These are phyloP conservation scores for Monochamus alternatus DNA, from an alignment of 2,888 invertebrate species.

Conservation along the genomic window DNA sequence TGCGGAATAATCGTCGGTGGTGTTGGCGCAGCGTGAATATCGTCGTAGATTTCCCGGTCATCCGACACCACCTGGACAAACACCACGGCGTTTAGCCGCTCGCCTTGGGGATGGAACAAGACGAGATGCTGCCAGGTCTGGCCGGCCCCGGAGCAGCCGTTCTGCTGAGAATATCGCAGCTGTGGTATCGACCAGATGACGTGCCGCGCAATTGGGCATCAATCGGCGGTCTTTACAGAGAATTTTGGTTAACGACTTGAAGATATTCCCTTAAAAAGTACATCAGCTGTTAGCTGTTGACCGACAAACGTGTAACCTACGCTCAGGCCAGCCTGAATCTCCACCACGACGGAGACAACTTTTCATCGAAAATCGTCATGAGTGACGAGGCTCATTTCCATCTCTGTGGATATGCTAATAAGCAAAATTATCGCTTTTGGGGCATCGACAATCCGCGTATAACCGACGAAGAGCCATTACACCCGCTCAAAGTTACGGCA, in stretches of 20 bases:
- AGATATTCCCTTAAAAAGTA: constrained; percentile 46
- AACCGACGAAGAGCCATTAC: neutral
- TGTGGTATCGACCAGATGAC: constrained; percentile 45
- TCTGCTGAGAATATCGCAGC: constrained; percentile 46
- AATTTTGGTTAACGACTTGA: constrained; percentile 40
- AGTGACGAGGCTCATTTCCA: neutral
- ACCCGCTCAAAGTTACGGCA: neutral
- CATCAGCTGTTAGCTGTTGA: constrained; percentile 39
- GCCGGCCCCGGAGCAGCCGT: constrained; percentile 34
- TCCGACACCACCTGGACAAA: constrained; percentile 40
- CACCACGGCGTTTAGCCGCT: constrained; percentile 38
- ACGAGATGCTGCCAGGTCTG: constrained; percentile 30
- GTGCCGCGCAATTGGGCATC: constrained; percentile 40
- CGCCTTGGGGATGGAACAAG: constrained; percentile 31
- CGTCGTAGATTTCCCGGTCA: constrained; percentile 42
- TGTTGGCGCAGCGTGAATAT: constrained; percentile 47
- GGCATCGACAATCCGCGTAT: neutral
- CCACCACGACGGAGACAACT: neutral
- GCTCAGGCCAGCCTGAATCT: neutral
- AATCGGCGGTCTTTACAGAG: constrained; percentile 4
- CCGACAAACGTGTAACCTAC: constrained; percentile 22
- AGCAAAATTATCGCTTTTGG: neutral
- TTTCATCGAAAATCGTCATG: neutral
- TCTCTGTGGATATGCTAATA: neutral
- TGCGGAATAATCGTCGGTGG: constrained; percentile 10